Evolutionary conservation across 2,113 vertebrate species (phyloP).

Genomic region (Phycodurus eques): DNA sequence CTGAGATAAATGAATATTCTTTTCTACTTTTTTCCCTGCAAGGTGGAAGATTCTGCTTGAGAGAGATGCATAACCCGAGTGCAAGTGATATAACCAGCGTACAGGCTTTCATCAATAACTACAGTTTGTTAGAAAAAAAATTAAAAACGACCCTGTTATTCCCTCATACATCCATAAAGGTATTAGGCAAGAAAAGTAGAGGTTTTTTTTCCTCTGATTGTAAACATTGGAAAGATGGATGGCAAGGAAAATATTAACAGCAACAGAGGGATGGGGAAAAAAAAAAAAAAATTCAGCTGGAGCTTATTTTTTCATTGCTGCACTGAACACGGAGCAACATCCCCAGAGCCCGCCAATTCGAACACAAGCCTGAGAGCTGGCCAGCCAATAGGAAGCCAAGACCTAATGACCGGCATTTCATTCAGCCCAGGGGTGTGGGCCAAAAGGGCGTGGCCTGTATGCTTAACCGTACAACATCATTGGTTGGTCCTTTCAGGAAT

Average conservation of each 20-base stretch:
- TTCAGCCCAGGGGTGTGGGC: conserved; percentile 63
- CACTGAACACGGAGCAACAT: conserved; percentile 59
- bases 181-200: conserved; percentile 5
- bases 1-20: conserved; percentile 2
- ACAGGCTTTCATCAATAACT: conserved; percentile 16
- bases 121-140: conserved; percentile 4
- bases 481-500: conserved; percentile 31
- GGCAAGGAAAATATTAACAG: conserved; percentile 27
- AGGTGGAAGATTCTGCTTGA: not conserved
- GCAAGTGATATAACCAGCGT: conserved; percentile 7
- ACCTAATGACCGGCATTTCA: conserved; percentile 71
- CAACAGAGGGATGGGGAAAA: not conserved
- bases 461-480: not conserved
- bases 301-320: conserved; percentile 49
- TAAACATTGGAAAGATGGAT: conserved; percentile 43
- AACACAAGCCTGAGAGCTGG: conserved; percentile 31
- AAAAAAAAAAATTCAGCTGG: conserved; percentile 32
- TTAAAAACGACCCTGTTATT: not conserved
- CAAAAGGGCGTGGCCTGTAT: conserved; percentile 41
- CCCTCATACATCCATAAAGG: conserved; percentile 9
- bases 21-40: not conserved
- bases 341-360: conserved; percentile 64
- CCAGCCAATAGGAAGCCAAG: conserved; percentile 59
- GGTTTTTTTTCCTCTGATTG: not conserved
- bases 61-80: conserved; percentile 9